Percentiles rank a stretch among this genome's conserved stretches.
phyloP scores from a whole-genome alignment of 2,888 invertebrate species.

The Hecatera dysodea region DNA sequence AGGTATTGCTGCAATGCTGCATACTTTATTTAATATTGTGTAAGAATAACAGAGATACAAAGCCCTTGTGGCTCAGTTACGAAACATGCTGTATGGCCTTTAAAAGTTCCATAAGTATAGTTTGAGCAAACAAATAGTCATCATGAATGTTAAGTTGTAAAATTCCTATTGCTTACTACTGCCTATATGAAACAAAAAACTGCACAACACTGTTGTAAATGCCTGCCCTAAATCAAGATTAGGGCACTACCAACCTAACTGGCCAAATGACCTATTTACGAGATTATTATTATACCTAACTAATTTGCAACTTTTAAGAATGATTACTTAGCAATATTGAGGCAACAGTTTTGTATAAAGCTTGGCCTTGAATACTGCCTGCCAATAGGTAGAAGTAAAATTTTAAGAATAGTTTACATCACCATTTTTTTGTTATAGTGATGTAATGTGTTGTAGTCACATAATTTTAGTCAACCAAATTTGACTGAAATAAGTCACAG shows the following conservation, averaged over 20 bases:
- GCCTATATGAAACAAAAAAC: background rate
- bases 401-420: conserved; percentile 47
- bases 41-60: conserved; percentile 30
- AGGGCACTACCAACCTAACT: conserved; percentile 5
- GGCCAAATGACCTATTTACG: conserved; percentile 38
- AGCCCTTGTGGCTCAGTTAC: background rate
- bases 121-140: background rate
- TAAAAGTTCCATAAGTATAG: background rate
- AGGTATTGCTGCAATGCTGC: conserved; percentile 7
- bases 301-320: background rate
- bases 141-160: conserved; percentile 13
- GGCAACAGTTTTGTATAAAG: conserved; percentile 25
- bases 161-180: conserved; percentile 4
- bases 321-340: conserved; percentile 35
- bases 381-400: conserved; percentile 37
- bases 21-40: conserved; percentile 44
- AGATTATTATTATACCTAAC: conserved; percentile 2
- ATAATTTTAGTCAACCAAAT: conserved; percentile 6
- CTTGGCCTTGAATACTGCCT: conserved; percentile 59
- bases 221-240: conserved; percentile 12
- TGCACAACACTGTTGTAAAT: background rate
- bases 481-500: conserved; percentile 7
- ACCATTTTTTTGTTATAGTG: conserved; percentile 53
- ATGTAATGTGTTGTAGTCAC: conserved; percentile 52
- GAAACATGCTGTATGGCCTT: background rate